Percentiles rank a stretch among this genome's conserved stretches.
phyloP scores from a whole-genome alignment of 64 coral and sea anemone genomes.

The Orbicella faveolata region DNA sequence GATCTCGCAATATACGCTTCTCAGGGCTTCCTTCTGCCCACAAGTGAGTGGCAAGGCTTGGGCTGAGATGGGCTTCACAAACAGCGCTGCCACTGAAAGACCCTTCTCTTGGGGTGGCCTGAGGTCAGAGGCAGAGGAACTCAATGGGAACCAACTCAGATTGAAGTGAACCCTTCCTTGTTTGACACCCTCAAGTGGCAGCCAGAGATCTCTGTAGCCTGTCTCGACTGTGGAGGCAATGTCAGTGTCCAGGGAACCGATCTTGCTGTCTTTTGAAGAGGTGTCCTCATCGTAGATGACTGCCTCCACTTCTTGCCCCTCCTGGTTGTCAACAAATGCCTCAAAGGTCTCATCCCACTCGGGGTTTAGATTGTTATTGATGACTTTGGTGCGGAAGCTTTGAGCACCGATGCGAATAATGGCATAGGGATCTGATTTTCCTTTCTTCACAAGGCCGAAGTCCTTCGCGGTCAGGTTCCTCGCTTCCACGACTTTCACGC shows the following conservation, averaged over 20 bases:
- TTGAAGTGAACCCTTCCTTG: conserved; percentile 71
- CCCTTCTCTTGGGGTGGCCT: conserved; percentile 29
- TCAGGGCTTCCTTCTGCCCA: conserved; percentile 33
- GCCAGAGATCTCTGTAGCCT: conserved; percentile 80
- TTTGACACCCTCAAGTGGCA: conserved; percentile 89
- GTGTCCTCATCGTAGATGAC: conserved; percentile 85
- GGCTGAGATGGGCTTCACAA: conserved; percentile 85
- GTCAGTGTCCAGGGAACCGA: conserved; percentile 57
- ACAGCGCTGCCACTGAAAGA: conserved; percentile 65
- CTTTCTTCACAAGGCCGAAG: conserved; percentile 52
- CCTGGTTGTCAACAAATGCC: conserved; percentile 85
- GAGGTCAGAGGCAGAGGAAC: conserved; percentile 50
- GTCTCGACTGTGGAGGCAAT: conserved; percentile 73
- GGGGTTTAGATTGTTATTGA: conserved; percentile 72
- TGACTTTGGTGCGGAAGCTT: conserved; percentile 82
- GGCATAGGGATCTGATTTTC: conserved; percentile 86
- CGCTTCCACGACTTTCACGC: conserved; percentile 82
- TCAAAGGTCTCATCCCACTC: conserved; percentile 92
- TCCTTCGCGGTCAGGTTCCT: conserved; percentile 74
- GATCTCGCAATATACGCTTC: conserved; percentile 83
- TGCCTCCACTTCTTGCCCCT: conserved; percentile 77
- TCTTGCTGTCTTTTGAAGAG: conserved; percentile 76
- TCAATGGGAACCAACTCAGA: conserved; percentile 66
- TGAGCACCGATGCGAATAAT: conserved; percentile 84
- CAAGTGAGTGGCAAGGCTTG: conserved; percentile 50